A percentile compares a stretch with the other conserved stretches of the same genome.
Conservation (phyloP, 2,113 vertebrate species). For the Loxodonta africana region DNA sequence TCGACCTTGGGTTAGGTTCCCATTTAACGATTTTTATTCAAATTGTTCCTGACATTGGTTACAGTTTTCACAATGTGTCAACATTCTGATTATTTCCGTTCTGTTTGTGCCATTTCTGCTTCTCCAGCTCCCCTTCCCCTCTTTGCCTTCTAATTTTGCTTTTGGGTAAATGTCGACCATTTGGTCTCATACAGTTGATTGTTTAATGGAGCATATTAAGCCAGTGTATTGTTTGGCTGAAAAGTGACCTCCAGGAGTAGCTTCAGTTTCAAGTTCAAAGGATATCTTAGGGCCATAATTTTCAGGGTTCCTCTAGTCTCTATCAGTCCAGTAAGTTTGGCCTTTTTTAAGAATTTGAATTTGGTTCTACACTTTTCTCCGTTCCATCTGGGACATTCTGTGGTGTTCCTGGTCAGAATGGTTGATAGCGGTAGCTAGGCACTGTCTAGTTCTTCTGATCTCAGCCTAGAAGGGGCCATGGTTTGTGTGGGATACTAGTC, state of each 20-base stretch:
- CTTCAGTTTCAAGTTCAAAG: not conserved
- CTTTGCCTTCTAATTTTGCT: not conserved
- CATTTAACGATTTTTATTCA: not conserved
- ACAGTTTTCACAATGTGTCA: not conserved
- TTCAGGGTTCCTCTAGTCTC: not conserved
- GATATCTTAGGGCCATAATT: not conserved
- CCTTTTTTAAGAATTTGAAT: not conserved
- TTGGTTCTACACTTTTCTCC: not conserved
- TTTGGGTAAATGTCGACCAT: not conserved
- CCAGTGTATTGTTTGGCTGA: not conserved
- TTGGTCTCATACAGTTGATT: not conserved
- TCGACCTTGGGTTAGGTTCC: not conserved
- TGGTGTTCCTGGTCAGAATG: not conserved
- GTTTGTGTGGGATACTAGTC: not conserved
- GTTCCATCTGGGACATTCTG: not conserved
- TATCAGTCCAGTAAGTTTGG: not conserved
- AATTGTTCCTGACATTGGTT: not conserved
- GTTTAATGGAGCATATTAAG: not conserved
- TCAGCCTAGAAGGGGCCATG: not conserved
- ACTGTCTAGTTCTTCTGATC: not conserved
- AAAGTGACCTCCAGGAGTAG: not conserved
- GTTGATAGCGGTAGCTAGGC: not conserved
- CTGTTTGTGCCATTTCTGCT: not conserved
- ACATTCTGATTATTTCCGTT: not conserved
- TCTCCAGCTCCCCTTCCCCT: not conserved